Base-by-base conservation (phyloP, 2,113 vertebrate species). In the Dipodomys spectabilis region DNA sequence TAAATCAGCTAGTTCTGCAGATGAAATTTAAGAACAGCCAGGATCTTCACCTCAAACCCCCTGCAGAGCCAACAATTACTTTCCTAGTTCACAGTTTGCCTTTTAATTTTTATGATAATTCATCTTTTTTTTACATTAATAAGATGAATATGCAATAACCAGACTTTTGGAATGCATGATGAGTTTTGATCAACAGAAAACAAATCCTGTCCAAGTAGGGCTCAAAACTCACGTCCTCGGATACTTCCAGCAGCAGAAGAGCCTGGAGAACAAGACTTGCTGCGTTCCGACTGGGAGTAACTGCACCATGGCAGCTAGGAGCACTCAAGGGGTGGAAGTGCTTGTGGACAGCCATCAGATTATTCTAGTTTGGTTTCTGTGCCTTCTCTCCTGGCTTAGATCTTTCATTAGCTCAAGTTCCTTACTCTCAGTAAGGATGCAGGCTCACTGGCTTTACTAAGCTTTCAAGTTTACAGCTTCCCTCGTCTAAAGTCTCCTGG, bases 81-180 rank as follows among this genome's bases (percentile, higher is more conserved):
- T 81, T 49, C n/a, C 22, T 20, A 53, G 45, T 73, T 35, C 71
- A 0, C 39, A 80, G 75, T 35, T 80, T 90, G n/a, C 30, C 74
- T 91, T 85, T 79, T 73, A 68, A 86, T 45, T 68, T 82, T 62
- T 13, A 67, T 77, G 90, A 69, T 69, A 87, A 90, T 35, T 49
- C 2, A 8, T 74, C 49, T 57, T 57, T 30, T 88, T 82, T 86
- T 71, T 44, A 53, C 7, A 44, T 39, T 44, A 69, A 22, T 92
- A 73, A 71, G 83, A 84, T 1, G 67, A 67, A 74, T 12, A 6
- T 77, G 78, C 22, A 80, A 49, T 67, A 65, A 57, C 30, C 67
- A 30, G 20, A 49, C 32, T 78, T 85, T 92, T 77, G 67, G 16
- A 60, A 49, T 45, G 9, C 75, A 53, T 57, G 74, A 39, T 90